A percentile compares a stretch with the other conserved stretches of the same genome.
phyloP scores from a whole-genome alignment of 2,797 vertebrate genomes.

The Gallinago stenura region DNA sequence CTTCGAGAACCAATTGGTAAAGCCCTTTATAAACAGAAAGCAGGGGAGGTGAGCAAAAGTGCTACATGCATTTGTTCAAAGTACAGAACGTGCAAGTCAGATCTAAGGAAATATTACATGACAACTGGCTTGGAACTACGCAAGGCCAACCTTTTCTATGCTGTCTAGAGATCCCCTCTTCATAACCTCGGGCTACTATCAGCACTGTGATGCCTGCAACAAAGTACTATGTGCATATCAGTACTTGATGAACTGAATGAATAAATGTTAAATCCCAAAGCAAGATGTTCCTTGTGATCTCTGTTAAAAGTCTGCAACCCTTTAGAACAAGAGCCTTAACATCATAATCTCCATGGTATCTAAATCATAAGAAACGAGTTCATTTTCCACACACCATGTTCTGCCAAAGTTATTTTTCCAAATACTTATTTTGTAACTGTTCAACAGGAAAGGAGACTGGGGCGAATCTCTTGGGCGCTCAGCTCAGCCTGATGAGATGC shows the following conservation, averaged over 20 bases:
- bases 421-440: conserved; percentile 18
- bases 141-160: conserved; percentile 31
- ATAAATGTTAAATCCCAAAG: conserved; percentile 60
- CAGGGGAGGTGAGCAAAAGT: conserved; percentile 19
- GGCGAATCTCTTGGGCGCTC: neutral
- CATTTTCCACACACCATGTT: conserved; percentile 25
- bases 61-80: conserved; percentile 37
- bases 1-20: neutral
- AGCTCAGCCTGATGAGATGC: neutral
- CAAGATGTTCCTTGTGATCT: conserved; percentile 39
- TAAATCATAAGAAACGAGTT: conserved; percentile 27
- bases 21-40: conserved; percentile 45
- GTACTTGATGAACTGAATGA: conserved; percentile 43
- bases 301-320: conserved; percentile 39
- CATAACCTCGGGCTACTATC: conserved; percentile 39
- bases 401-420: conserved; percentile 43
- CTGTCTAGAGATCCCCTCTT: conserved; percentile 54
- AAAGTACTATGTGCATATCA: conserved; percentile 40
- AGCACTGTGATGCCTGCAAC: conserved; percentile 45
- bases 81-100: conserved; percentile 4
- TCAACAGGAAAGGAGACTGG: neutral
- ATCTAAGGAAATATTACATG: conserved; percentile 27
- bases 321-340: conserved; percentile 51
- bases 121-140: neutral
- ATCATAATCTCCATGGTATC: conserved; percentile 24